Conservation (phyloP, 2,888 invertebrate species). For the Shargacucullia verbasci region DNA sequence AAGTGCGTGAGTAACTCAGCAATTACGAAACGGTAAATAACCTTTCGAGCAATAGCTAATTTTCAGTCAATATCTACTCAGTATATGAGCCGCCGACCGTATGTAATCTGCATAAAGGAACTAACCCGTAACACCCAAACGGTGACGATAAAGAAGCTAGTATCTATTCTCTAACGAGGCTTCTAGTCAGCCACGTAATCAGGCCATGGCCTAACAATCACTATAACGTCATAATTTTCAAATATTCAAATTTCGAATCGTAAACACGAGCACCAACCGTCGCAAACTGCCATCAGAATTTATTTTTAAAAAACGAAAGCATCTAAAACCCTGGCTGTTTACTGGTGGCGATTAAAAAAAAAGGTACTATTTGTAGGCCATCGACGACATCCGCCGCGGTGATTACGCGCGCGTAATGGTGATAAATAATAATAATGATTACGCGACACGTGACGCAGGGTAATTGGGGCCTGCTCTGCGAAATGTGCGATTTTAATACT, state of each 20-base stretch:
- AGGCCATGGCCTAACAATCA: too few species aligned
- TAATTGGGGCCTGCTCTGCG: constrained; percentile 38
- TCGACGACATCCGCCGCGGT: constrained; percentile 47
- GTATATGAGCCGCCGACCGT: too few species aligned
- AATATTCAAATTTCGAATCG: constrained; percentile 24
- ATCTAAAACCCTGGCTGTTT: constrained; percentile 35
- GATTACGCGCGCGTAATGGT: constrained; percentile 50
- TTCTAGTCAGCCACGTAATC: too few species aligned
- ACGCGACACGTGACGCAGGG: constrained; percentile 38
- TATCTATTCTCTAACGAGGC: too few species aligned
- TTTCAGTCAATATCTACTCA: too few species aligned
- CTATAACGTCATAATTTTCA: neutral
- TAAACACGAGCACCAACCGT: constrained; percentile 38
- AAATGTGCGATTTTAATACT: constrained; percentile 39
- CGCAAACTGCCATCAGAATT: constrained; percentile 28
- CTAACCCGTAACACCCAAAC: too few species aligned
- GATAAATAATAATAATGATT: constrained; percentile 47
- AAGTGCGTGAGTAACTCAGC: too few species aligned
- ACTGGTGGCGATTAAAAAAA: constrained; percentile 39
- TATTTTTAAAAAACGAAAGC: constrained; percentile 30
- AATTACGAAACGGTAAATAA: too few species aligned
- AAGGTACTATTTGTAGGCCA: constrained; percentile 49
- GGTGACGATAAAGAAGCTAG: too few species aligned
- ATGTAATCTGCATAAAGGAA: too few species aligned
- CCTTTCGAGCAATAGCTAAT: too few species aligned